Base-by-base conservation (phyloP, 2,113 vertebrate species). In the Microtus oregoni region DNA sequence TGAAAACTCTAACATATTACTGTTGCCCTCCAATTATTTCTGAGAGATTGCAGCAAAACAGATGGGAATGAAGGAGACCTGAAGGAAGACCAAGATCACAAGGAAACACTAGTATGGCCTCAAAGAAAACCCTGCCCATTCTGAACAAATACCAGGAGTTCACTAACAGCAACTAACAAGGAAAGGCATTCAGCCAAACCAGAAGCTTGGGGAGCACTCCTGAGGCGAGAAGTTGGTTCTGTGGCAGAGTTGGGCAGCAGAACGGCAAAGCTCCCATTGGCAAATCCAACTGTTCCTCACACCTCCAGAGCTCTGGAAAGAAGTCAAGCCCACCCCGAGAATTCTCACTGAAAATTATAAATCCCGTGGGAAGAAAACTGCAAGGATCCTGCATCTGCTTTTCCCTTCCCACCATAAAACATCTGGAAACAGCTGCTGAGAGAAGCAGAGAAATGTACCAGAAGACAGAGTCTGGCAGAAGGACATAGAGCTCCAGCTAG, bases 321-420 rank as follows among this genome's bases (percentile, higher is more conserved):
- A 82, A 75, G 83, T 47, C 65, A 55, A 87, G 50, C 41, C 85
- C 28, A 50, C 90, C 72, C 63, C 17, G 38, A 96, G 70, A 94
- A 91, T 90, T 78, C 67, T 86, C 72, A 93, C 72, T 61, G 75
- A 72, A 91, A 86, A 94, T 77, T 41, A 75, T 47, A 75, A 83
- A 70, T n/a, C 32, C 44, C 1, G 47, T 68, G 63, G 95, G 78
- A 95, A 94, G 77, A 32, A 92, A 94, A 89, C 50, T 44, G 86
- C 70, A 76, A 90, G 12, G 32, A 17, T 5, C n/a, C 15, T n/a
- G 68, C 41, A 38, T 75, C 91, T 87, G 63, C n/a, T 68, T 87
- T 73, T 72, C n/a, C 79, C 50, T 35, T 63, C 30, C 86, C 35
- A 17, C 32, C 30, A 55, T 52, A 41, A 75, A 90, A 92, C 70